These are phyloP conservation scores for Miltochrista miniata DNA, from an alignment of 2,888 invertebrate species.

Conservation along the genomic window DNA sequence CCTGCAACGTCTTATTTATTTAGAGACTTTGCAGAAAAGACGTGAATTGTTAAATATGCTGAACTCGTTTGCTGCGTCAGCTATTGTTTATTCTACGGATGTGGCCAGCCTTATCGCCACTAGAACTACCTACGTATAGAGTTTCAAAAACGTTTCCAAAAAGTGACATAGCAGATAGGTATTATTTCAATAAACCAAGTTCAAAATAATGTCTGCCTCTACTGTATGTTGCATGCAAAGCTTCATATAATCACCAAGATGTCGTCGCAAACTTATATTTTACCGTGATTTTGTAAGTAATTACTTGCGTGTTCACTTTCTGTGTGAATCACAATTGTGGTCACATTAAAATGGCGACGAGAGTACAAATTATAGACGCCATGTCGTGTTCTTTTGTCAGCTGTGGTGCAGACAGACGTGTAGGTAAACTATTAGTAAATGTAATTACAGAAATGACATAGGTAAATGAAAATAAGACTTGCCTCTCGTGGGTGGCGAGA, in stretches of 20 bases:
- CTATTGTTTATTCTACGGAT: too few species aligned
- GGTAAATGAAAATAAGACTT: slow-evolving; percentile 1
- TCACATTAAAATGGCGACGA: slow-evolving; percentile 28
- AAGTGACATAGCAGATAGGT: too few species aligned
- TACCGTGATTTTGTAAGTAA: slow-evolving; percentile 41
- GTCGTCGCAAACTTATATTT: slow-evolving; percentile 51
- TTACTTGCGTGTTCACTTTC: slow-evolving; percentile 41
- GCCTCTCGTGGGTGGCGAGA: slow-evolving; percentile 2
- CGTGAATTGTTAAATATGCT: too few species aligned
- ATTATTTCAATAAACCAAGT: too few species aligned
- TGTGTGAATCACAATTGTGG: slow-evolving; percentile 33
- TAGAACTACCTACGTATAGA: too few species aligned
- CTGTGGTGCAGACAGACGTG: slow-evolving; percentile 15
- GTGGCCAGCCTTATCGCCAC: too few species aligned
- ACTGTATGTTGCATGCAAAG: neutral
- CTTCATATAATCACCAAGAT: slow-evolving; percentile 28
- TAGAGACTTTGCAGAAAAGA: too few species aligned
- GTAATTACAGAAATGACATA: slow-evolving; percentile 9
- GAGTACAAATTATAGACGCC: slow-evolving; percentile 28
- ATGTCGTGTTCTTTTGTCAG: slow-evolving; percentile 15
- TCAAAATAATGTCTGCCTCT: too few species aligned
- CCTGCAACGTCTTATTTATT: too few species aligned
- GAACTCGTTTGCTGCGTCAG: too few species aligned
- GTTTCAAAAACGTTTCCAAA: too few species aligned
- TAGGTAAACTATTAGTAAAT: slow-evolving; percentile 7